Evolutionary conservation across 2,113 vertebrate species (phyloP), one percentile per base, ranked within the genome.

Genomic region (Oncorhynchus kisutch): DNA sequence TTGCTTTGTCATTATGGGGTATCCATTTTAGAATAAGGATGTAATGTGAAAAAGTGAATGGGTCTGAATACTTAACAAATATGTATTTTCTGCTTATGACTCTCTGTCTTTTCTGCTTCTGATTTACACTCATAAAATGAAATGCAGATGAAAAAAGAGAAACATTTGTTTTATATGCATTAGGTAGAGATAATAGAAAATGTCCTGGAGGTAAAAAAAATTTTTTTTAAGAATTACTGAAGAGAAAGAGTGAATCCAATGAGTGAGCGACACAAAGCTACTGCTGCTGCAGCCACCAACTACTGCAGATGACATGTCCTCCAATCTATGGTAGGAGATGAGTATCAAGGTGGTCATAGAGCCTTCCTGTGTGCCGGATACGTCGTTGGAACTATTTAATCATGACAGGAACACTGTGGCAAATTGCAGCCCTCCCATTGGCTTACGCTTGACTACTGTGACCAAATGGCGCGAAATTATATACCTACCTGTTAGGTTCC

Each of bases 381-480:
- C 64, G 79, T 91, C 90, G 91, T 89, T 86, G 88, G 89, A 92
- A 90, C 89, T 92, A 91, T 93, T 93, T 93, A 92, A 93, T 94
- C 91, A 94, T 86, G 90, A 91, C 89, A 86, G 90, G 90, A 89
- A 83, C 88, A 90, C 90, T 83, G 88, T 91, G 78, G 91, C 91
- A 91, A 94, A 94, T 94, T 90, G 90, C 74, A 69, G 87, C 82
- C 70, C 81, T 88, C 81, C 89, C 90, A 94, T 93, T 94, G 92
- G 92, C 81, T 77, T 0, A 20, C 59, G 81, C 87, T 91, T 86
- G 84, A 92, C 91, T 91, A 78, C 91, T 91, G 84, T 90, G 91
- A 89, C 93, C 91, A 90, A 92, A 91, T 93, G 92, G 92, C 86
- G 84, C 90, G 85, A 85, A 92, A 89, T 90, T 92, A 94, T 94